Evolutionary conservation across 1,140 invertebrate genomes (phyloP).

Genomic region (Penaeus indicus): DNA sequence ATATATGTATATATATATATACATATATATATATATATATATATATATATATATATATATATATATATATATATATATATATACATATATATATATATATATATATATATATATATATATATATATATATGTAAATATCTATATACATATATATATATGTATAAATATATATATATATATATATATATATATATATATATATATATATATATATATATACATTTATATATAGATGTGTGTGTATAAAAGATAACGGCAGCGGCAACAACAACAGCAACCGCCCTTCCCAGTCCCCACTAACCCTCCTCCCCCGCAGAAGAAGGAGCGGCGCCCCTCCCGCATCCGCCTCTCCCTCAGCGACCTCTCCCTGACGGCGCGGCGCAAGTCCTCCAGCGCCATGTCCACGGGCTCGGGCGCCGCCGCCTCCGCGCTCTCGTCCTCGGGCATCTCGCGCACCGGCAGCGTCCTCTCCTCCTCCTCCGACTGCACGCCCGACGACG

Average conservation of each 20-base stretch:
- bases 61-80: no score
- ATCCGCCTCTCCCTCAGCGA: slow-evolving; percentile 51
- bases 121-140: no score
- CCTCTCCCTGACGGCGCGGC: slow-evolving; percentile 44
- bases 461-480: slow-evolving; percentile 10
- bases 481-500: slow-evolving; percentile 27
- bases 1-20: no score
- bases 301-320: slow-evolving; percentile 38
- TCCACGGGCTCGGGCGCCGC: slow-evolving; percentile 37
- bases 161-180: not conserved
- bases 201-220: not conserved
- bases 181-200: slow-evolving; percentile 17
- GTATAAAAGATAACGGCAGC: not conserved
- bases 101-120: no score
- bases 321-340: slow-evolving; percentile 32
- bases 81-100: no score
- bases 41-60: no score
- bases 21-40: no score
- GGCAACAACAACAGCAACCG: no score
- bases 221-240: not conserved
- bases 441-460: slow-evolving; percentile 29
- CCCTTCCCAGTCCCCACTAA: no score
- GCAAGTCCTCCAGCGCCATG: slow-evolving; percentile 51
- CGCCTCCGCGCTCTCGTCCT: slow-evolving; percentile 16
- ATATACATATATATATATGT: not conserved